A percentile compares a stretch with the other conserved stretches of the same genome.
These are phyloP conservation scores for Spisula subtruncata DNA, from an alignment of 2,888 invertebrate species.

Conservation along the genomic window DNA sequence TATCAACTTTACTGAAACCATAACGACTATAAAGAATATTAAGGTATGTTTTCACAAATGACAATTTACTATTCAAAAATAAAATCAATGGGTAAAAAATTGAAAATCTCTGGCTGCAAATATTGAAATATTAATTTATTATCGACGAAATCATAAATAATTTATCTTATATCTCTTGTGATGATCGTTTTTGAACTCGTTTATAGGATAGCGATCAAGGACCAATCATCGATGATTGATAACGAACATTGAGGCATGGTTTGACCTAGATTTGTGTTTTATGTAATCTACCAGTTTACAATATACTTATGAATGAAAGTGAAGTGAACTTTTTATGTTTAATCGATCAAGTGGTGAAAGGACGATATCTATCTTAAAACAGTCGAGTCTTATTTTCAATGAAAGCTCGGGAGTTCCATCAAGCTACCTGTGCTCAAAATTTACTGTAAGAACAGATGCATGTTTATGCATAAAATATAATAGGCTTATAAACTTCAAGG, in stretches of 20 bases:
- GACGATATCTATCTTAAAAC: neutral
- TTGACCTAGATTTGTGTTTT: conserved; percentile 12
- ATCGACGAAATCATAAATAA: neutral
- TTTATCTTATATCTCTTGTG: neutral
- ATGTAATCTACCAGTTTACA: neutral
- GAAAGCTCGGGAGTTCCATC: no score
- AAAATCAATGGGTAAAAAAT: neutral
- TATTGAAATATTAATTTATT: conserved; percentile 14
- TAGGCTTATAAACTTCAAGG: no score
- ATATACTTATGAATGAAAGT: conserved; percentile 3
- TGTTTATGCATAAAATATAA: no score
- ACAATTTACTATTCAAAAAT: conserved; percentile 5
- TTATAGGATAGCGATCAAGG: neutral
- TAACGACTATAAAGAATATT: neutral
- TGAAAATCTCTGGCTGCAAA: neutral
- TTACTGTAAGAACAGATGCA: no score
- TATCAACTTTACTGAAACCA: neutral
- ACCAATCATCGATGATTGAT: conserved; percentile 9
- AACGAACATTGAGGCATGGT: neutral
- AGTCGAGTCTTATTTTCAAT: neutral
- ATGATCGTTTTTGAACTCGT: neutral
- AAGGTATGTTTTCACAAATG: neutral
- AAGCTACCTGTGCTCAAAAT: no score
- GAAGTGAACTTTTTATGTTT: neutral
- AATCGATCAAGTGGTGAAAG: neutral